These are phyloP conservation scores for Dissostichus mawsoni DNA, from an alignment of 2,113 vertebrate genomes.

Conservation along the genomic window DNA sequence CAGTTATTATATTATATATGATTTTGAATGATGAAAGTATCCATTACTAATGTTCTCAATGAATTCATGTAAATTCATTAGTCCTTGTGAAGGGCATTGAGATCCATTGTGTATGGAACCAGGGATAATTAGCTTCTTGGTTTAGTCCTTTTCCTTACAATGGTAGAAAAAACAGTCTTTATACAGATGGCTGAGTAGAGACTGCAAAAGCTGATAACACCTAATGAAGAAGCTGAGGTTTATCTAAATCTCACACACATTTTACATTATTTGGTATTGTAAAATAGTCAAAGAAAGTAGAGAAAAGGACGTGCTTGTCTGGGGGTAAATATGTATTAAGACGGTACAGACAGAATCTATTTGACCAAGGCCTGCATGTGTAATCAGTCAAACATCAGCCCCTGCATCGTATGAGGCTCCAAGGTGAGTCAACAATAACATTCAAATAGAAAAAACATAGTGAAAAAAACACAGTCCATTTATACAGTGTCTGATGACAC, in stretches of 20 bases:
- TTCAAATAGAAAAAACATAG: conserved; percentile 58
- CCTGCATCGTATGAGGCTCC: conserved; percentile 35
- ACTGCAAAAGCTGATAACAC: conserved; percentile 21
- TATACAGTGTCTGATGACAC: conserved; percentile 39
- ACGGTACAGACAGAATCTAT: conserved; percentile 15
- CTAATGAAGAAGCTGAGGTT: conserved; percentile 34
- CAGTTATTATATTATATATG: conserved; percentile 52
- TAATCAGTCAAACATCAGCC: conserved; percentile 48
- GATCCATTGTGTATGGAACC: conserved; percentile 40
- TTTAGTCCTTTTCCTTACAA: conserved; percentile 53
- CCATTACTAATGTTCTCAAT: conserved; percentile 29
- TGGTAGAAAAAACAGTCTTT: conserved; percentile 53
- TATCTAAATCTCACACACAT: conserved; percentile 22
- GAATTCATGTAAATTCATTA: conserved; percentile 44
- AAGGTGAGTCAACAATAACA: conserved; percentile 36
- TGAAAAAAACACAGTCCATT: conserved; percentile 27
- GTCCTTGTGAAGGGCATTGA: conserved; percentile 55
- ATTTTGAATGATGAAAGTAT: conserved; percentile 62
- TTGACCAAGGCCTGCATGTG: conserved; percentile 33
- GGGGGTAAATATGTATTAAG: conserved; percentile 24
- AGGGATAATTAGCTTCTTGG: conserved; percentile 27
- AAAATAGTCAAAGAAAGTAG: conserved; percentile 2
- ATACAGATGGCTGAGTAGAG: conserved; percentile 40
- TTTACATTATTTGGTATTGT: neutral
- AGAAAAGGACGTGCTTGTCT: neutral